Evolutionary conservation across 2,797 vertebrate species (phyloP).

Genomic region (Pseudochirops corinnae): DNA sequence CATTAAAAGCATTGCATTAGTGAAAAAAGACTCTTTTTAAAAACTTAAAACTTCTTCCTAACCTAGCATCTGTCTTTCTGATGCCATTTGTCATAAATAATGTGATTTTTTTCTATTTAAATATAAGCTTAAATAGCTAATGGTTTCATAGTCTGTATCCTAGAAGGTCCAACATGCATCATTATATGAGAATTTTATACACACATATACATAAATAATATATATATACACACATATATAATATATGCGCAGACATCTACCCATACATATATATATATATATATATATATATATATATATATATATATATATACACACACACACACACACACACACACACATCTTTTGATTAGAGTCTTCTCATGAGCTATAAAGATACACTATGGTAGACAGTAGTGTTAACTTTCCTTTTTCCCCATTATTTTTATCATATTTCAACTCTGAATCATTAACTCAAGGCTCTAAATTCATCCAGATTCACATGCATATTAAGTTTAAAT

Average conservation of each 20-base stretch:
- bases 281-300: too few species aligned
- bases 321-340: too few species aligned
- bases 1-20: too few species aligned
- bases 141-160: slow-evolving; percentile 39
- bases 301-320: too few species aligned
- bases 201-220: not conserved
- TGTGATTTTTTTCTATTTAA: slow-evolving; percentile 56
- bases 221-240: not conserved
- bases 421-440: not conserved
- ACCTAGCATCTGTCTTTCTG: not conserved
- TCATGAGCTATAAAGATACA: slow-evolving; percentile 30
- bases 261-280: too few species aligned
- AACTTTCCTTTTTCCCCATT: slow-evolving; percentile 16
- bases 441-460: slow-evolving; percentile 61
- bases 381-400: slow-evolving; percentile 27
- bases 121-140: slow-evolving; percentile 51
- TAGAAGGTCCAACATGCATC: not conserved
- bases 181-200: slow-evolving; percentile 14
- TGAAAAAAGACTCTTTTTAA: too few species aligned
- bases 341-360: not conserved
- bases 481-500: slow-evolving; percentile 50
- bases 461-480: slow-evolving; percentile 47
- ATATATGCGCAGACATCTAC: too few species aligned
- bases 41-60: not conserved
- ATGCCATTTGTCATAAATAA: slow-evolving; percentile 44